Base-by-base conservation (phyloP, 1,140 invertebrate genomes). In the Cataglyphis hispanica region DNA sequence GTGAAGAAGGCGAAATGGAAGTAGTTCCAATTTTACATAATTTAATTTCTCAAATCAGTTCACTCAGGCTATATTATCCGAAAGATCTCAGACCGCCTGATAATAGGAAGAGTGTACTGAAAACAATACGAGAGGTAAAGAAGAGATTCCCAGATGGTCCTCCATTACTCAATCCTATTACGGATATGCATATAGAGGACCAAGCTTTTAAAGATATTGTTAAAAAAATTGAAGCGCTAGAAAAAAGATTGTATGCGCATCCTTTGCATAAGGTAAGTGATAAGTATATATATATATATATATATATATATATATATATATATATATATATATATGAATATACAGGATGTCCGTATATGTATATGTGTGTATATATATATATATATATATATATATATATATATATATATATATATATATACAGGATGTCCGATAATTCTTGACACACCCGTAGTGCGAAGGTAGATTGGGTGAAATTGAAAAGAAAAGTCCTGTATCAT, bases 171-270 rank as follows among this genome's bases (percentile, higher is more conserved):
- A 98, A 99, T 96, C 99, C 99, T 6, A 96, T 99, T 40, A 97
- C 97, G 69, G 99, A 99, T 93, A 99, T 99, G 99, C 97, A 98
- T 91, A 99, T 99, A 69, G 97, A 97, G 84, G 98, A 99, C 66
- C 92, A 96, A 5, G 96, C 96, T 11, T 98, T 99, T 84, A 96
- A 97, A 88, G 96, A 98, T 53, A 96, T 98, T 67, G 96, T 98
- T 0, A 96, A 98, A 89, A 97, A 97, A 93, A 98, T 99, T 91
- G 97, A 98, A 94, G 94, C 96, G 70, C 97, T 98, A 88, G 98
- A 99, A 95, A 96, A 97, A 94, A 96, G 97, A 93, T 94, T 99
- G 77, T 97, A 97, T 86, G 95, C 96, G n/a, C 99, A 99, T 96
- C 96, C 97, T 1, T 93, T 99, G 72, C 97, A 99, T 92, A 97